Percentiles rank a stretch among this genome's conserved stretches.
phyloP scores from a whole-genome alignment of 1,140 invertebrate species.

The Bombus consobrinus region DNA sequence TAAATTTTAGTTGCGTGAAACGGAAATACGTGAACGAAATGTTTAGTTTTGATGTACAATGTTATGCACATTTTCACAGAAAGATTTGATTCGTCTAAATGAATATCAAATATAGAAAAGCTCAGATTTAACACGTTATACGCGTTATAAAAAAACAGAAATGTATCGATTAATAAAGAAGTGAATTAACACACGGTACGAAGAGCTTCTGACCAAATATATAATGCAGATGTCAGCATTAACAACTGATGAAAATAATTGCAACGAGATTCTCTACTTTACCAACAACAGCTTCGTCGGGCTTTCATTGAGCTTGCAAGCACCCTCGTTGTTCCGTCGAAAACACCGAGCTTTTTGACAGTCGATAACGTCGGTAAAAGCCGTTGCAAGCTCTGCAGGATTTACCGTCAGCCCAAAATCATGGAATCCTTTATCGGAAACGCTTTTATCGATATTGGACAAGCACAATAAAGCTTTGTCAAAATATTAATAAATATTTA shows the following conservation, averaged over 20 bases:
- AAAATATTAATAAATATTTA: not conserved
- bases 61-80: not conserved
- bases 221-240: not conserved
- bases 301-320: conserved; percentile 12
- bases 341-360: conserved; percentile 10
- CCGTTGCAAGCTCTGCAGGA: not conserved
- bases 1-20: not conserved
- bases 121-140: not conserved
- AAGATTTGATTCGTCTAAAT: not conserved
- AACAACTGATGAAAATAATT: not conserved
- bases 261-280: not conserved
- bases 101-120: too few species aligned
- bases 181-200: not conserved
- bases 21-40: not conserved
- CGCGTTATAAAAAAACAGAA: too few species aligned
- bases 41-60: not conserved
- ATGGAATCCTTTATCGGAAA: conserved; percentile 16
- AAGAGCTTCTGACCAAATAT: not conserved
- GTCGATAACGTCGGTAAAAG: conserved; percentile 64
- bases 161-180: not conserved
- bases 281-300: conserved; percentile 30
- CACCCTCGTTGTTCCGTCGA: not conserved
- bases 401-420: conserved; percentile 28
- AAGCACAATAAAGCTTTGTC: not conserved
- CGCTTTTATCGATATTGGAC: conserved; percentile 4